phyloP scores from a whole-genome alignment of 2,113 vertebrate genomes.

The Chaenogobius annularis region DNA sequence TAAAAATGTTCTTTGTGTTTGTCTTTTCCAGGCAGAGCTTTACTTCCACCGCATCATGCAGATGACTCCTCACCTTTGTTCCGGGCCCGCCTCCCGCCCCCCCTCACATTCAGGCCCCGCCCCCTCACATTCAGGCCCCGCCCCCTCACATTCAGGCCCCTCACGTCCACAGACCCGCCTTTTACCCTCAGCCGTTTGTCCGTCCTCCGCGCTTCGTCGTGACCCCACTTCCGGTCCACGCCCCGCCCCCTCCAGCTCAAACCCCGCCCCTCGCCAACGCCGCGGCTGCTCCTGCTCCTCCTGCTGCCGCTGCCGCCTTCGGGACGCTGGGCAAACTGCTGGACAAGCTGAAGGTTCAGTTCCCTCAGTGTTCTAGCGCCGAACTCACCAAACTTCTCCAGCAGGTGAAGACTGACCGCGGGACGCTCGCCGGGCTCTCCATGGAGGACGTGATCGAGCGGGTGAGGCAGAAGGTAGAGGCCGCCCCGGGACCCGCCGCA shows the following conservation, averaged over 20 bases:
- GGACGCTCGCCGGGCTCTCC: slow-evolving; percentile 88
- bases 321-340: slow-evolving; percentile 88
- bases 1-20: not conserved
- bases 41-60: slow-evolving; percentile 49
- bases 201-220: slow-evolving; percentile 27
- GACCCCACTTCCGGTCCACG: slow-evolving; percentile 53
- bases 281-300: not conserved
- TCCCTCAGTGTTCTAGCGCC: slow-evolving; percentile 85
- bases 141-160: slow-evolving; percentile 42
- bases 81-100: slow-evolving; percentile 23
- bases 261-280: slow-evolving; percentile 42
- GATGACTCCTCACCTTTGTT: slow-evolving; percentile 11
- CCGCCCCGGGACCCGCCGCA: not conserved
- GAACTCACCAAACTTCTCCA: slow-evolving; percentile 87
- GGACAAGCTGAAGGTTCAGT: slow-evolving; percentile 83
- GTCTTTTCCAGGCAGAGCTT: slow-evolving; percentile 57
- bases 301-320: slow-evolving; percentile 38
- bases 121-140: slow-evolving; percentile 42
- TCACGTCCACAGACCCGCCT: slow-evolving; percentile 19
- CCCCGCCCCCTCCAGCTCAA: slow-evolving; percentile 21
- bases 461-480: slow-evolving; percentile 76
- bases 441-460: slow-evolving; percentile 87
- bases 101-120: slow-evolving; percentile 34
- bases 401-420: slow-evolving; percentile 89
- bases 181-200: not conserved